These are phyloP conservation scores for Perca schrenkii DNA, from an alignment of 2,113 vertebrate genomes.

Conservation along the genomic window DNA sequence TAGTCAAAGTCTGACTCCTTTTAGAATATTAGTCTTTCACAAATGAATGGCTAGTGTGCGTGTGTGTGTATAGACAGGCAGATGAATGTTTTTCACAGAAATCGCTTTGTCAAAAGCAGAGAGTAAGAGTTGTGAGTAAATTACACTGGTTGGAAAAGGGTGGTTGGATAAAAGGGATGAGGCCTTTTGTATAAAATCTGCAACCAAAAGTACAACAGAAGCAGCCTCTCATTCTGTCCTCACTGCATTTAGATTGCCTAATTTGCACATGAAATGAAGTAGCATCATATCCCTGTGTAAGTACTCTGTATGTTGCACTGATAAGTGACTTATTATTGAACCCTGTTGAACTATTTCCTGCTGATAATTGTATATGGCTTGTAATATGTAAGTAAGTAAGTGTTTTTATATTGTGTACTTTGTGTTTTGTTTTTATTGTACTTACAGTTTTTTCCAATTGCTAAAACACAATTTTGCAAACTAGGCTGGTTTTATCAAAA, in stretches of 20 bases:
- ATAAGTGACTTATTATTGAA: constrained; percentile 47
- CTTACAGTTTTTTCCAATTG: no score
- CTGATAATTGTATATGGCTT: constrained; percentile 30
- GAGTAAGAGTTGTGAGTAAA: constrained; percentile 34
- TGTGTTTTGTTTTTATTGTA: constrained; percentile 11
- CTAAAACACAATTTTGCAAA: no score
- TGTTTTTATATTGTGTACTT: constrained; percentile 32
- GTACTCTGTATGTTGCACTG: constrained; percentile 46
- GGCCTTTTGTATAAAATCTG: constrained; percentile 63
- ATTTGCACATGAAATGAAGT: constrained; percentile 74
- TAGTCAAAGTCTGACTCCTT: constrained; percentile 26
- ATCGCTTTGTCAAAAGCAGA: constrained; percentile 35
- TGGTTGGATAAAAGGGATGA: constrained; percentile 60
- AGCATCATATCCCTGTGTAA: constrained; percentile 40
- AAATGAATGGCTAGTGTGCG: constrained; percentile 2
- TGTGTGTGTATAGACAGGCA: constrained; percentile 4
- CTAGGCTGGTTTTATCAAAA: no score
- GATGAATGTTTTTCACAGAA: constrained; percentile 22
- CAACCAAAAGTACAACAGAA: constrained; percentile 59
- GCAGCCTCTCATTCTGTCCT: constrained; percentile 52
- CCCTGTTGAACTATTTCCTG: constrained; percentile 41
- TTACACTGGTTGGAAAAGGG: constrained; percentile 33
- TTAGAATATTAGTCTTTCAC: constrained; percentile 34
- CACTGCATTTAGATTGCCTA: constrained; percentile 76
- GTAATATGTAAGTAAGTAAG: constrained; percentile 9